Conservation (phyloP, 1,140 invertebrate species). For the Drosophila arawakana region DNA sequence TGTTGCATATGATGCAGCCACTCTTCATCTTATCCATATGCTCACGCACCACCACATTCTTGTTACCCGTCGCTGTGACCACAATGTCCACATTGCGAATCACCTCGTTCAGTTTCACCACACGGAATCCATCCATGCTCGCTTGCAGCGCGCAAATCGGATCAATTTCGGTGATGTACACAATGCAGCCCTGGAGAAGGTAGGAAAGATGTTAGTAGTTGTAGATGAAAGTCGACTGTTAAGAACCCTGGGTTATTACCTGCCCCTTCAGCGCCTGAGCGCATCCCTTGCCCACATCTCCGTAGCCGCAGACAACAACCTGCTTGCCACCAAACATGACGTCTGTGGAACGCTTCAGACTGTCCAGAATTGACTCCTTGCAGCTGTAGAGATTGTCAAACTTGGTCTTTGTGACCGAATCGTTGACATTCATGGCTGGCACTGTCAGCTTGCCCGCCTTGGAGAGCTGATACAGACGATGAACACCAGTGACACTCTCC, state of each 20-base stretch:
- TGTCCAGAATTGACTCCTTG: slow-evolving; percentile 84
- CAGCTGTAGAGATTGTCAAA: slow-evolving; percentile 91
- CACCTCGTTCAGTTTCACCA: slow-evolving; percentile 95
- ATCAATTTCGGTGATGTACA: slow-evolving; percentile 98
- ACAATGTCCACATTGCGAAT: slow-evolving; percentile 95
- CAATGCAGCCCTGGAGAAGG: slow-evolving; percentile 90
- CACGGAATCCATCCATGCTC: slow-evolving; percentile 98
- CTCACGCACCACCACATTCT: slow-evolving; percentile 97
- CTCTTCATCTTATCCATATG: slow-evolving; percentile 99
- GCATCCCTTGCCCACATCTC: slow-evolving; percentile 99
- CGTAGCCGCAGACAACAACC: slow-evolving; percentile 98
- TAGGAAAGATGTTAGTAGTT: neutral
- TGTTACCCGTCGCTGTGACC: slow-evolving; percentile 98
- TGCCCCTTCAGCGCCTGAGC: slow-evolving; percentile 97
- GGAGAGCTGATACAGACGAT: slow-evolving; percentile 97
- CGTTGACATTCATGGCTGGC: slow-evolving; percentile 99
- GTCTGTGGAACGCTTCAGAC: slow-evolving; percentile 87
- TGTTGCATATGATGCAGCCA: slow-evolving; percentile 98
- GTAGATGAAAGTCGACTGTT: no score
- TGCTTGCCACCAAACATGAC: slow-evolving; percentile 99
- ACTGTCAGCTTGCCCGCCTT: slow-evolving; percentile 97
- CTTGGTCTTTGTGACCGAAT: slow-evolving; percentile 99
- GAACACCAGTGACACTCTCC: slow-evolving; percentile 98
- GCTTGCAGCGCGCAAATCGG: slow-evolving; percentile 99
- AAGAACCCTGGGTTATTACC: slow-evolving; percentile 22